Conservation (phyloP, 2,113 vertebrate species). For the Mystacornis crossleyi region DNA sequence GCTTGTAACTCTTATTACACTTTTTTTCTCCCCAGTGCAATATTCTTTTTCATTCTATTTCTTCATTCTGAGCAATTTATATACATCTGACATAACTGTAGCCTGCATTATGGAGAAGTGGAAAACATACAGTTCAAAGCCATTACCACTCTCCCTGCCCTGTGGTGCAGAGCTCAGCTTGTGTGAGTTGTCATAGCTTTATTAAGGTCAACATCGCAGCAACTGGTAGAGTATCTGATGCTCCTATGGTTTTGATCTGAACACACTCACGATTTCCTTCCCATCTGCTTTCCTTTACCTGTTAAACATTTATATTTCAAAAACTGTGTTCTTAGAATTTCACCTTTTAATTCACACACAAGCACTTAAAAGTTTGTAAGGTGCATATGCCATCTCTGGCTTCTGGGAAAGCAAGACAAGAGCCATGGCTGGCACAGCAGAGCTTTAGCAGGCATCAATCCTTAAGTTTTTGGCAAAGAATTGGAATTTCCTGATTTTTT, state of each 20-base stretch:
- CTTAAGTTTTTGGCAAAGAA: neutral
- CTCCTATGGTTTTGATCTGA: neutral
- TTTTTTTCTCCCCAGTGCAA: neutral
- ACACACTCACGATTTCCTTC: neutral
- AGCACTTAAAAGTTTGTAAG: neutral
- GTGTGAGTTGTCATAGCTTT: neutral
- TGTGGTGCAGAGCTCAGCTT: neutral
- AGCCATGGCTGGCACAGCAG: neutral
- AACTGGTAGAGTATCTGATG: neutral
- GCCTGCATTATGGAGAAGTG: neutral
- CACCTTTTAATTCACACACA: neutral
- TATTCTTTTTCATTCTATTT: neutral
- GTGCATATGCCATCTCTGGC: neutral
- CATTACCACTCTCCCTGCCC: neutral
- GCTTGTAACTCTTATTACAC: neutral
- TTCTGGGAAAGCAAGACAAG: neutral
- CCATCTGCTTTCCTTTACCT: neutral
- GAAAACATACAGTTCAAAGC: neutral
- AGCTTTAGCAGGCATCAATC: neutral
- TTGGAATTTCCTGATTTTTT: neutral
- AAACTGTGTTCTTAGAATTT: neutral
- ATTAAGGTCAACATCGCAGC: neutral
- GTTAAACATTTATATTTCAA: neutral
- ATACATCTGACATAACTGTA: neutral
- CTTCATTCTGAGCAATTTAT: neutral